These are phyloP conservation scores for Stylophora pistillata DNA, from an alignment of 64 coral and sea anemone species.

Conservation along the genomic window DNA sequence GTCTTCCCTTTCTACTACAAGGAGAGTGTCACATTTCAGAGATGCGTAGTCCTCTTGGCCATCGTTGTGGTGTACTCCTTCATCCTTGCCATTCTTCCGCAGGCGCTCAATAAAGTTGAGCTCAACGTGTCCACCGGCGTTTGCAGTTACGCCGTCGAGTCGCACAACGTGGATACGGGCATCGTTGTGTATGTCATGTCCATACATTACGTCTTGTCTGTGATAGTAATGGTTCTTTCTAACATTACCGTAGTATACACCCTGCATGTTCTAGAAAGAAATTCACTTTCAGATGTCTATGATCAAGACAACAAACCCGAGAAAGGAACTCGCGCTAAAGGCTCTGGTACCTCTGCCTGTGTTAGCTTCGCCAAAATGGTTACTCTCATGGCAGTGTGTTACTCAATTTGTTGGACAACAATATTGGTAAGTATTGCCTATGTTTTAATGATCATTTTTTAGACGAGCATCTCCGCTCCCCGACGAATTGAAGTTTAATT, in stretches of 20 bases:
- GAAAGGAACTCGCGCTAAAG: conserved; percentile 37
- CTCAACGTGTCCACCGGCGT: conserved; percentile 82
- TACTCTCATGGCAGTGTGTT: conserved; percentile 74
- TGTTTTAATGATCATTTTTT: not conserved
- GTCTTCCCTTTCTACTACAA: conserved; percentile 91
- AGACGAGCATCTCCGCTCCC: not conserved
- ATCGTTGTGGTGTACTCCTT: conserved; percentile 57
- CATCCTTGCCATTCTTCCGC: conserved; percentile 54
- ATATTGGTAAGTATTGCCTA: conserved; percentile 78
- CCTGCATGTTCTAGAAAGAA: conserved; percentile 72
- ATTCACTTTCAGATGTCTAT: conserved; percentile 77
- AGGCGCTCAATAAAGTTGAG: conserved; percentile 55
- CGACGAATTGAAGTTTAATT: not conserved
- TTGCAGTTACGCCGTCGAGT: conserved; percentile 63
- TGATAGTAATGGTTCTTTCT: conserved; percentile 68
- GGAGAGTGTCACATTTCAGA: conserved; percentile 81
- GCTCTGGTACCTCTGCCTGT: conserved; percentile 57
- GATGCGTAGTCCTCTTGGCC: conserved; percentile 51
- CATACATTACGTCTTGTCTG: conserved; percentile 62
- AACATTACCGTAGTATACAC: conserved; percentile 82
- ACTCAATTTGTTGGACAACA: conserved; percentile 82
- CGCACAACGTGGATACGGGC: conserved; percentile 74
- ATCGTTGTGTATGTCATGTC: conserved; percentile 73
- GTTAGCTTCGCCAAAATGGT: conserved; percentile 96
- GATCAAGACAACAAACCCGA: conserved; percentile 44